Evolutionary conservation across 2,797 vertebrate genomes (phyloP).

Genomic region (Triplophysa bombifrons): DNA sequence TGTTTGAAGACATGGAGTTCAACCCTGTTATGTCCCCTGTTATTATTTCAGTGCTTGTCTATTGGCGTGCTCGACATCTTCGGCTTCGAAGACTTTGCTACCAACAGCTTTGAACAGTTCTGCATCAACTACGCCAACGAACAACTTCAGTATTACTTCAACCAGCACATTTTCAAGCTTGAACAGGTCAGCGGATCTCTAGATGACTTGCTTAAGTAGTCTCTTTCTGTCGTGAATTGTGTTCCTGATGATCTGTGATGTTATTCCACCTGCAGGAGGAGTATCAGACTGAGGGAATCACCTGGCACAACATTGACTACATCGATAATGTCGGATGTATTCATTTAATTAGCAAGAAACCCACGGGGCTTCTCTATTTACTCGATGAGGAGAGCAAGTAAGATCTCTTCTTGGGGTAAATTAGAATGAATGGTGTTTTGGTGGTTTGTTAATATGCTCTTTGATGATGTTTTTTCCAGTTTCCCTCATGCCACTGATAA

Average conservation of each 20-base stretch:
- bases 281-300: constrained; percentile 95
- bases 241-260: neutral
- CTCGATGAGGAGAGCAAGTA: constrained; percentile 99
- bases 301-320: constrained; percentile 98
- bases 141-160: constrained; percentile 99
- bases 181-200: constrained; percentile 85
- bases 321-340: constrained; percentile 96
- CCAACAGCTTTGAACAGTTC: constrained; percentile 99
- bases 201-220: neutral
- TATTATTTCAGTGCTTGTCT: constrained; percentile 84
- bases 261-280: constrained; percentile 81
- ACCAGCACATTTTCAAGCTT: constrained; percentile 97
- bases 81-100: constrained; percentile 97
- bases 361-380: constrained; percentile 93
- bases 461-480: constrained; percentile 66
- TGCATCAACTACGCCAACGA: constrained; percentile 99
- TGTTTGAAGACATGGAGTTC: no score
- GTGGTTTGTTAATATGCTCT: neutral
- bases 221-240: no score
- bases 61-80: constrained; percentile 98
- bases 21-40: neutral
- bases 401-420: constrained; percentile 59
- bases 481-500: constrained; percentile 95
- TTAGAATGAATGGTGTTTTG: neutral
- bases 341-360: constrained; percentile 97